Evolutionary conservation across 2,113 vertebrate genomes (phyloP).

Genomic region (Cairina moschata): DNA sequence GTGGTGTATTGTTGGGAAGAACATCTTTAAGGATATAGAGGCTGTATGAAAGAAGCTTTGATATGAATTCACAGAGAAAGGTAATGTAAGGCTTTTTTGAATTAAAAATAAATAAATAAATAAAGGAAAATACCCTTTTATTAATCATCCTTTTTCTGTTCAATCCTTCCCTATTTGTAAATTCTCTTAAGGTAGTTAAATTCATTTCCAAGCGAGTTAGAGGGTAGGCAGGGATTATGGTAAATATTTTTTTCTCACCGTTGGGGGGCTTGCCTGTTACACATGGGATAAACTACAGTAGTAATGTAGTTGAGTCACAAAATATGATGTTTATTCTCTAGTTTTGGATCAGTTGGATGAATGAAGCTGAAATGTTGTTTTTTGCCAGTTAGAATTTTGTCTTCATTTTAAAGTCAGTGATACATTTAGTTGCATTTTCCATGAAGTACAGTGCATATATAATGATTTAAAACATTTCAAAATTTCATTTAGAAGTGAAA

Average conservation of each 20-base stretch:
- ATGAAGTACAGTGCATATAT: not conserved
- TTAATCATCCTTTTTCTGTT: not conserved
- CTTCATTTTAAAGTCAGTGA: not conserved
- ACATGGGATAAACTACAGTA: not conserved
- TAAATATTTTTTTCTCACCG: not conserved
- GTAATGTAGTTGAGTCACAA: not conserved
- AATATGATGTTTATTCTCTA: not conserved
- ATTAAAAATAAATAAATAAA: no score
- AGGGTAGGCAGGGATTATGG: not conserved
- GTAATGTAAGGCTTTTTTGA: not conserved
- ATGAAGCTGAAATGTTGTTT: not conserved
- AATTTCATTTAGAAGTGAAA: not conserved
- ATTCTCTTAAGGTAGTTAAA: not conserved
- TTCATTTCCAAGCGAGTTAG: not conserved
- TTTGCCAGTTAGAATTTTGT: not conserved
- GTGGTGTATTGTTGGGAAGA: not conserved
- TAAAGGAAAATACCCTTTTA: not conserved
- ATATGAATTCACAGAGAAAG: not conserved
- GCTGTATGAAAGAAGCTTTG: not conserved
- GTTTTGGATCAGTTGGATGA: not conserved
- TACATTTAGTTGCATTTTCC: not conserved
- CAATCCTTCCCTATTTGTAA: not conserved
- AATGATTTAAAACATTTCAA: not conserved
- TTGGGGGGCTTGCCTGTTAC: not conserved
- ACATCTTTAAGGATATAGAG: not conserved